Conservation (phyloP, 1,140 invertebrate species). For the Magallana angulata region DNA sequence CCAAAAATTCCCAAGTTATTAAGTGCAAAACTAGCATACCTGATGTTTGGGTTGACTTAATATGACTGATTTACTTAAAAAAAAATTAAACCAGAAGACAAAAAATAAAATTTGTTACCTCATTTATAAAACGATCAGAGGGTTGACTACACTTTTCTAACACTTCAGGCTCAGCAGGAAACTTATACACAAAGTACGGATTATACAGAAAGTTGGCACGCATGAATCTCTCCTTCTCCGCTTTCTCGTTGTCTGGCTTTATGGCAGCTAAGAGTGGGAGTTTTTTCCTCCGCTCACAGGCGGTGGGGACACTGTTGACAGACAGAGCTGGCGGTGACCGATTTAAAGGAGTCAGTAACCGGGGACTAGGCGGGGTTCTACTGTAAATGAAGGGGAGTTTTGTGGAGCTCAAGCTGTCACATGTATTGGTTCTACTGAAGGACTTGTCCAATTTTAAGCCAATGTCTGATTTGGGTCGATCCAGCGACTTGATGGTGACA, state of each 20-base stretch:
- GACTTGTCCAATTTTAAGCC: conserved; percentile 22
- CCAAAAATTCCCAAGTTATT: no score
- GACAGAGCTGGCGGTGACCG: conserved; percentile 19
- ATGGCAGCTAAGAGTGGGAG: conserved; percentile 68
- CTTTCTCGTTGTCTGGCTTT: conserved; percentile 71
- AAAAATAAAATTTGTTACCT: conserved; percentile 54
- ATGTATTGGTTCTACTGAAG: conserved; percentile 43
- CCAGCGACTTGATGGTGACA: not conserved
- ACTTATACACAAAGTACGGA: conserved; percentile 70
- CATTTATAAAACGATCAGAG: conserved; percentile 63
- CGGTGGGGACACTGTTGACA: conserved; percentile 38
- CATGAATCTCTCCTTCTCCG: conserved; percentile 71
- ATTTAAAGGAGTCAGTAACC: conserved; percentile 41
- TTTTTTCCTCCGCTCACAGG: conserved; percentile 63
- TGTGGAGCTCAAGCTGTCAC: conserved; percentile 38
- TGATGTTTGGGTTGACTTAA: no score
- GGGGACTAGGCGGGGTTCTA: conserved; percentile 14
- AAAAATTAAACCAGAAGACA: no score
- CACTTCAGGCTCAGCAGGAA: conserved; percentile 62
- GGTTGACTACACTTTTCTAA: conserved; percentile 64
- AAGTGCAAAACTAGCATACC: no score
- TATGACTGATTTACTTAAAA: no score
- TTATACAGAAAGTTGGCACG: conserved; percentile 71
- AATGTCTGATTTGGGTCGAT: conserved; percentile 38
- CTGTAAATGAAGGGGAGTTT: conserved; percentile 44